Evolutionary conservation across 2,888 invertebrate species (phyloP), one percentile per base, ranked within the genome.

Genomic region (Napeogenes sylphis): DNA sequence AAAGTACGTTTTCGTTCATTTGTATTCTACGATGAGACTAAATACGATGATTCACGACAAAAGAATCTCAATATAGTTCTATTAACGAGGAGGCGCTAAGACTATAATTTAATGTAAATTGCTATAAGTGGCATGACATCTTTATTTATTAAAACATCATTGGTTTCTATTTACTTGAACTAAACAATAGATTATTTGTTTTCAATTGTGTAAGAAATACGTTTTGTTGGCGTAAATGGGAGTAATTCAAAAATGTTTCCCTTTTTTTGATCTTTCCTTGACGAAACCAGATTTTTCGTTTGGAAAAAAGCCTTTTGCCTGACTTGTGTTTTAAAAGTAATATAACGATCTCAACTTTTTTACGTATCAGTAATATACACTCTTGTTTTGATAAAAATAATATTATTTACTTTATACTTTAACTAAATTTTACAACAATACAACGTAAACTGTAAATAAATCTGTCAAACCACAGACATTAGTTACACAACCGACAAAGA

Each of bases 1-100:
- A 74, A 73, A 70, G 74, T 80, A 77, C 81, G 77, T 81, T 82
- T 80, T 66, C 77, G 78, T 73, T 73, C 79, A 83, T 84, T 84
- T 78, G 81, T 80, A 84, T 84, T 84, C 84, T 72, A 68, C 75
- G 70, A 55, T 51, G 73, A 80, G 80, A 76, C 75, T 78, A 70
- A 71, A 70, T 71, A 67, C 67, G 71, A 77, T 87, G 87, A 87
- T 74, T 87, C 87, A 87, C 71, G 70, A 70, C 70, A 69, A 71
- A 72, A 77, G 78, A 77, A 80, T 80, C 73, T 73, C 68, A 70
- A 67, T 65, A 68, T 62, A 70, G 64, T 63, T 65, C 68, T 67
- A 66, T 66, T 66, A 62, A 62, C 62, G 67, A 51, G 58, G 64
- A 67, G 71, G 69, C 70, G 66, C 69, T 71, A 68, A 66, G 69